Percentiles rank a stretch among this genome's conserved stretches.
These are phyloP conservation scores for Gallinago paraguaiae DNA, from an alignment of 2,113 vertebrate species.

Conservation along the genomic window DNA sequence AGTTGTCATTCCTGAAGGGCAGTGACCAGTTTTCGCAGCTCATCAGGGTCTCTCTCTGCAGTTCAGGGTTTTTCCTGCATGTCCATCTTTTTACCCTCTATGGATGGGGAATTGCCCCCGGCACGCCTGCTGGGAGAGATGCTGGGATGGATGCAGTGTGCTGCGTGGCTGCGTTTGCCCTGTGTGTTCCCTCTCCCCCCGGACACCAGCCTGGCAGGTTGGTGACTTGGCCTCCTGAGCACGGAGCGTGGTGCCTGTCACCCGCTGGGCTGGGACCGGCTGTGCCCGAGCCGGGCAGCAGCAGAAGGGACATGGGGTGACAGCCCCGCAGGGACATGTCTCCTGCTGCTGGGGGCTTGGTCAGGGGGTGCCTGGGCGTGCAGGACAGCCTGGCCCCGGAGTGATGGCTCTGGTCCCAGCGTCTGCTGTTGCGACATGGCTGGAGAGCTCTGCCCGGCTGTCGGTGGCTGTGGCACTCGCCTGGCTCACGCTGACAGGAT, in stretches of 20 bases:
- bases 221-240: background rate
- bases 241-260: rapidly evolving
- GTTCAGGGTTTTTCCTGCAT: background rate
- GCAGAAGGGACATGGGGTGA: background rate
- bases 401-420: rapidly evolving
- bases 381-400: background rate
- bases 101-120: background rate
- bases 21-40: background rate
- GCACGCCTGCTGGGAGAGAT: background rate
- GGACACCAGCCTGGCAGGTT: too few relatives aligned
- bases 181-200: background rate
- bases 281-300: background rate
- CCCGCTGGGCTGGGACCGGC: rapidly evolving
- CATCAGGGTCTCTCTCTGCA: background rate
- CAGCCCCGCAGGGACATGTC: background rate
- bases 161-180: background rate
- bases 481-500: background rate
- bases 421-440: rapidly evolving
- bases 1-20: background rate
- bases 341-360: too few relatives aligned
- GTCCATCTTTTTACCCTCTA: background rate
- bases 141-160: background rate
- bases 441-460: background rate
- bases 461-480: background rate
- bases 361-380: rapidly evolving